Percentiles rank a stretch among this genome's conserved stretches.
These are phyloP conservation scores for Microctenopoma lineatum DNA, from an alignment of 2,797 vertebrate species.

Conservation along the genomic window DNA sequence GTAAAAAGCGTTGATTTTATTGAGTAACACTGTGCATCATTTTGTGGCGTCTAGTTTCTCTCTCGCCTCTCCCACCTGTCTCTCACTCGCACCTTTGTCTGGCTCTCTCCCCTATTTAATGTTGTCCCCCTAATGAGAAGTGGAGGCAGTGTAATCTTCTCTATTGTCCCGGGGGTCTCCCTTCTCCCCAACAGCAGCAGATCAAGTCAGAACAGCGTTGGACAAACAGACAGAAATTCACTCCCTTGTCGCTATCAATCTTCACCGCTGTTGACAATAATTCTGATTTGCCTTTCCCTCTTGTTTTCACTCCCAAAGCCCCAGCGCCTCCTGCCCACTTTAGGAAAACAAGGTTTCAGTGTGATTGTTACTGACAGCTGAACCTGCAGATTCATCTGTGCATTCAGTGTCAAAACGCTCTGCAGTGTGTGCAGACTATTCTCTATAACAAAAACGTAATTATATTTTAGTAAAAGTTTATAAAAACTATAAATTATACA, in stretches of 20 bases:
- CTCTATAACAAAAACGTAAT: neutral
- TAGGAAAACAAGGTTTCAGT: constrained; percentile 71
- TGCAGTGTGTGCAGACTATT: neutral
- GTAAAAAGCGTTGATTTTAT: constrained; percentile 46
- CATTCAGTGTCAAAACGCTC: constrained; percentile 40
- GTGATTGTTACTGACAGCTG: constrained; percentile 70
- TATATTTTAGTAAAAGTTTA: no score
- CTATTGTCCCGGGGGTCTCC: constrained; percentile 63
- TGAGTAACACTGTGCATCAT: constrained; percentile 40
- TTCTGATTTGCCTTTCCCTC: constrained; percentile 77
- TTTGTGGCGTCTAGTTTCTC: constrained; percentile 28
- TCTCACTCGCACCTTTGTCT: constrained; percentile 18
- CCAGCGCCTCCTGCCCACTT: constrained; percentile 61
- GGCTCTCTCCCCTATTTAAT: constrained; percentile 57
- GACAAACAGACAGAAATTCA: constrained; percentile 78
- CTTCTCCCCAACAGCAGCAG: constrained; percentile 63
- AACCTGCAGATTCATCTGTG: constrained; percentile 56
- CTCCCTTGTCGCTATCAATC: constrained; percentile 81
- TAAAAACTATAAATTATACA: no score
- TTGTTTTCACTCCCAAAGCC: constrained; percentile 67
- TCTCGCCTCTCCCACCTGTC: neutral
- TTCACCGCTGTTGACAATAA: constrained; percentile 77
- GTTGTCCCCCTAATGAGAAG: constrained; percentile 70
- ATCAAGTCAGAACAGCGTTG: constrained; percentile 71
- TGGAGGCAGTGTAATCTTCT: constrained; percentile 75